phyloP scores from a whole-genome alignment of 2,797 vertebrate species.

The Carduelis carduelis region DNA sequence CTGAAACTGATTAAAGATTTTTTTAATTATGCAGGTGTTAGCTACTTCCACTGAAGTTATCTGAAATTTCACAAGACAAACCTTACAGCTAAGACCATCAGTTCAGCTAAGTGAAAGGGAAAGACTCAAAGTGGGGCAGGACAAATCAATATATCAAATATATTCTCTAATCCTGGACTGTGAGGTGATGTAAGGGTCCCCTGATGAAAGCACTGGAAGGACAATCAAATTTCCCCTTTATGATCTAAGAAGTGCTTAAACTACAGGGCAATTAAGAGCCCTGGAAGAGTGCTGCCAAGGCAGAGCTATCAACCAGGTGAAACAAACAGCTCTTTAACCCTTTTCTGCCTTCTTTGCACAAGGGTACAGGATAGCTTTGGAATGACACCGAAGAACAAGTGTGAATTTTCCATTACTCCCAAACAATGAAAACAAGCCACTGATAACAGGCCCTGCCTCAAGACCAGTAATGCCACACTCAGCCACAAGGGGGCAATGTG shows the following conservation, averaged over 20 bases:
- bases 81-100: not conserved
- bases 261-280: not conserved
- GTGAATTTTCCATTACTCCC: not conserved
- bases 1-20: not conserved
- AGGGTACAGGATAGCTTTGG: not conserved
- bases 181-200: rapidly evolving
- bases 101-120: not conserved
- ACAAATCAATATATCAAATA: not conserved
- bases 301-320: not conserved
- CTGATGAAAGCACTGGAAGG: not conserved
- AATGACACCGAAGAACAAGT: not conserved
- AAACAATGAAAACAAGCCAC: not conserved
- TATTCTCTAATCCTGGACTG: not conserved
- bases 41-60: not conserved
- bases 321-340: not conserved
- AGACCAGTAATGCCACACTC: not conserved
- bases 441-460: rapidly evolving
- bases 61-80: not conserved
- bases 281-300: not conserved
- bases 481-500: not conserved
- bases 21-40: not conserved
- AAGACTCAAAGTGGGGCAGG: not conserved
- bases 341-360: not conserved
- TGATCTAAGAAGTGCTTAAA: not conserved
- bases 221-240: not conserved